A percentile compares a stretch with the other conserved stretches of the same genome.
phyloP scores from a whole-genome alignment of 1,140 invertebrate genomes.

The Dendroctonus valens region DNA sequence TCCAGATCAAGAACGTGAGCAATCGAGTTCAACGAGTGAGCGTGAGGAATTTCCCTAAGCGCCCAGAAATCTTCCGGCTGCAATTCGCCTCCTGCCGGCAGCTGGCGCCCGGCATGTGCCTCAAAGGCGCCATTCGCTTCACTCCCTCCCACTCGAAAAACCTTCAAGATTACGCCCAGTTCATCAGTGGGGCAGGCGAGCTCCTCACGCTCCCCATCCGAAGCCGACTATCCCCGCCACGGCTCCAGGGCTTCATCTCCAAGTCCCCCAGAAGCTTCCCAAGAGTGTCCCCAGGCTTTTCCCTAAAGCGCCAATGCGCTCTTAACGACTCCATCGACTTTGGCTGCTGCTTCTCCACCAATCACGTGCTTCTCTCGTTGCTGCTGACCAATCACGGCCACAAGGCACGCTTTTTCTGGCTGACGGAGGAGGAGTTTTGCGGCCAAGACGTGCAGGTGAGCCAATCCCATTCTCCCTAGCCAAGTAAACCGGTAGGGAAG shows the following conservation, averaged over 20 bases:
- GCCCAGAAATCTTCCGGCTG: not conserved
- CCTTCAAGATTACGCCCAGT: not conserved
- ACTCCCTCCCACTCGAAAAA: not conserved
- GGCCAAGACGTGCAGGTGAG: conserved; percentile 29
- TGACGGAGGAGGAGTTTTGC: conserved; percentile 40
- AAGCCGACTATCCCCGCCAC: conserved; percentile 32
- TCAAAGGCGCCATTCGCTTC: not conserved
- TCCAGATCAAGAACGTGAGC: not conserved
- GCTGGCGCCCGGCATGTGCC: not conserved
- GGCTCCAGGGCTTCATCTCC: conserved; percentile 13
- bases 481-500: not conserved
- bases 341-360: conserved; percentile 38
- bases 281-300: conserved; percentile 11
- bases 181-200: conserved; percentile 9
- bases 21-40: too few relatives aligned
- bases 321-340: conserved; percentile 41
- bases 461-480: not conserved
- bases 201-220: conserved; percentile 26
- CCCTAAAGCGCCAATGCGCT: conserved; percentile 26
- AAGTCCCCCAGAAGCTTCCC: conserved; percentile 16
- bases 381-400: conserved; percentile 39
- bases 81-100: not conserved
- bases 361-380: conserved; percentile 31
- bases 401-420: conserved; percentile 39
- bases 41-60: too few relatives aligned